Conservation (phyloP, 2,888 invertebrate genomes). For the Rhagium mordax region DNA sequence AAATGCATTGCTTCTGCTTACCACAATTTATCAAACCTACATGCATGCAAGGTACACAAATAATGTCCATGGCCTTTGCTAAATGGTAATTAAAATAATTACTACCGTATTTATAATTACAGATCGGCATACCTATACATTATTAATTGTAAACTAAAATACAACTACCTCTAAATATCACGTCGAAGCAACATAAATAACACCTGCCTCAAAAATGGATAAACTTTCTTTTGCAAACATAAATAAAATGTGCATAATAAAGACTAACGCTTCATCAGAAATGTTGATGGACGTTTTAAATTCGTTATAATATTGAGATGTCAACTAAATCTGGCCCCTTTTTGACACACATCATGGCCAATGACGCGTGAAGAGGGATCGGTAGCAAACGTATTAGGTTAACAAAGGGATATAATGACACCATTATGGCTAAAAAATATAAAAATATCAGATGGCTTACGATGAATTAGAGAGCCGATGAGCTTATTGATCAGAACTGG, state of each 20-base stretch:
- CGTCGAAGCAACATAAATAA: not conserved
- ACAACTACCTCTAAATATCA: not conserved
- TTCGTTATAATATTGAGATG: slow-evolving; percentile 27
- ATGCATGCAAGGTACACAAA: too few relatives aligned
- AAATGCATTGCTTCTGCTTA: too few relatives aligned
- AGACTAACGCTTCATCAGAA: not conserved
- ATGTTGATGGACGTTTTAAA: not conserved
- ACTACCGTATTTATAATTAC: slow-evolving; percentile 16
- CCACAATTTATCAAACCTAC: too few relatives aligned
- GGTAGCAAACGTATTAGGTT: slow-evolving; percentile 31
- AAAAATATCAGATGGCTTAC: slow-evolving; percentile 37
- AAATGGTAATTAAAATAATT: slow-evolving; percentile 11
- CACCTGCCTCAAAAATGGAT: not conserved
- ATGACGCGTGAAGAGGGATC: slow-evolving; percentile 43
- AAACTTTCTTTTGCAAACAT: not conserved
- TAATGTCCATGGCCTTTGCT: slow-evolving; percentile 6
- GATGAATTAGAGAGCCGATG: not conserved
- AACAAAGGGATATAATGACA: slow-evolving; percentile 31
- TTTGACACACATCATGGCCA: slow-evolving; percentile 34
- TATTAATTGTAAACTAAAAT: not conserved
- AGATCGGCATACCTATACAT: slow-evolving; percentile 4
- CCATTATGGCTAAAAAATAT: slow-evolving; percentile 40
- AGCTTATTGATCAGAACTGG: not conserved
- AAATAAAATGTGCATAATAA: not conserved
- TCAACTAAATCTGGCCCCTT: slow-evolving; percentile 36